Evolutionary conservation across 2,797 vertebrate genomes (phyloP).

Genomic region (Sparus aurata): DNA sequence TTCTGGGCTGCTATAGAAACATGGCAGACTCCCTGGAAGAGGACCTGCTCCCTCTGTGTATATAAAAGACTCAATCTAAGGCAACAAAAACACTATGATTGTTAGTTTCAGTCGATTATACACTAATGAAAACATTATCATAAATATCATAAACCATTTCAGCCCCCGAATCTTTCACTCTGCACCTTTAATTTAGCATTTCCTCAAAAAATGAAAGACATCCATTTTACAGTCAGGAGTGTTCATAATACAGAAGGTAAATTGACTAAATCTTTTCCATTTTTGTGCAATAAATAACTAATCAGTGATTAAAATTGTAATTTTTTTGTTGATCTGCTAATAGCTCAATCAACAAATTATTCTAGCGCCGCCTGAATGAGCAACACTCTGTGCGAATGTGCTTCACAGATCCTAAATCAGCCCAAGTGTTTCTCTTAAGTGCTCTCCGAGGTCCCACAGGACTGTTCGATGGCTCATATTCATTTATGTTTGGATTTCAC

Average conservation of each 20-base stretch:
- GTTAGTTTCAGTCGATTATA: too few species aligned
- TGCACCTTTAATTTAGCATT: not conserved
- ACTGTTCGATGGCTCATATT: slow-evolving; percentile 55
- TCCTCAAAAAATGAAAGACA: not conserved
- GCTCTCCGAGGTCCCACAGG: slow-evolving; percentile 53
- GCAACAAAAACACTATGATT: too few species aligned
- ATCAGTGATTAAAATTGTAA: not conserved
- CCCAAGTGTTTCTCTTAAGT: slow-evolving; percentile 41
- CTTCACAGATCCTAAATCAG: slow-evolving; percentile 31
- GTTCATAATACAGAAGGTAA: not conserved
- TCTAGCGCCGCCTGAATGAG: slow-evolving; percentile 6
- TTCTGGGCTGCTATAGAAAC: too few species aligned
- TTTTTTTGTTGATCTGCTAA: not conserved
- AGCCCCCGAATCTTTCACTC: too few species aligned
- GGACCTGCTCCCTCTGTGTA: too few species aligned
- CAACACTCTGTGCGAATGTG: slow-evolving; percentile 3
- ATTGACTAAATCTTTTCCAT: not conserved
- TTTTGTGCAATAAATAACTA: not conserved
- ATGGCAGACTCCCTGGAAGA: too few species aligned
- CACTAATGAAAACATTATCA: too few species aligned
- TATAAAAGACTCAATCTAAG: too few species aligned
- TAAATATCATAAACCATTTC: too few species aligned
- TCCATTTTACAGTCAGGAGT: not conserved
- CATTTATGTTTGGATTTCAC: slow-evolving; percentile 75
- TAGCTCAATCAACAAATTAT: not conserved